Base-by-base conservation (phyloP, 2,888 invertebrate species). In the Argyresthia albistria region DNA sequence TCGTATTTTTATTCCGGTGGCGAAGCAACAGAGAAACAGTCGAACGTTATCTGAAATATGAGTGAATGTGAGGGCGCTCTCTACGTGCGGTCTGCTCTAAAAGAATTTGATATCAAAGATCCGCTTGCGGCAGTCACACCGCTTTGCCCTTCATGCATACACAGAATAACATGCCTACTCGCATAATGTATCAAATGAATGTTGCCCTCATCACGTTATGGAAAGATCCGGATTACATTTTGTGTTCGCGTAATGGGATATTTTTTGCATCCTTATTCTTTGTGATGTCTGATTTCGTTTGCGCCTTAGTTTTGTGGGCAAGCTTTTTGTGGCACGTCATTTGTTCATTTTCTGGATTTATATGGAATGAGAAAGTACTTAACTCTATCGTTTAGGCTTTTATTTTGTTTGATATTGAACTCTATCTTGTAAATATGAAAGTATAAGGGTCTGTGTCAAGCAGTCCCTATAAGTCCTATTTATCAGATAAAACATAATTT, bases 71-170 rank as follows among this genome's bases (percentile, higher is more conserved):
- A 64, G 67, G 64, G 66, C 58, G 60, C 25, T 25, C 25, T 25
- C 62, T 77, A 78, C 76, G 79, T 83, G 81, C 72, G 79, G 77
- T 74, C 66, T 70, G 71, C 66, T 77, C 76, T 78, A 66, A 81
- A 82, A 77, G 80, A 81, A 81, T 82, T 81, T 80, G 74, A 78
- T 83, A 81, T 80, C 77, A 82, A 78, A 79, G 76, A 80, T 77
- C 69, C 70, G 67, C 69, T 69, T 57, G 65, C 65, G 61, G 55
- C 59, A 62, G 59, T 35, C 42, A 42, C 60, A 58, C 62, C 57
- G 57, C 59, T 15, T 25, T 25, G 35, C 47, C 10, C 47, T 11
- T 6, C 35, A 49, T 25, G 25, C 25, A 25, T 25, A 25, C 25
- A 6, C 25, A 25, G 25, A 25, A 25, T 4, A 25, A 2, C 25